Evolutionary conservation across 1,140 invertebrate genomes (phyloP).

Genomic region (Chlorops oryzae): DNA sequence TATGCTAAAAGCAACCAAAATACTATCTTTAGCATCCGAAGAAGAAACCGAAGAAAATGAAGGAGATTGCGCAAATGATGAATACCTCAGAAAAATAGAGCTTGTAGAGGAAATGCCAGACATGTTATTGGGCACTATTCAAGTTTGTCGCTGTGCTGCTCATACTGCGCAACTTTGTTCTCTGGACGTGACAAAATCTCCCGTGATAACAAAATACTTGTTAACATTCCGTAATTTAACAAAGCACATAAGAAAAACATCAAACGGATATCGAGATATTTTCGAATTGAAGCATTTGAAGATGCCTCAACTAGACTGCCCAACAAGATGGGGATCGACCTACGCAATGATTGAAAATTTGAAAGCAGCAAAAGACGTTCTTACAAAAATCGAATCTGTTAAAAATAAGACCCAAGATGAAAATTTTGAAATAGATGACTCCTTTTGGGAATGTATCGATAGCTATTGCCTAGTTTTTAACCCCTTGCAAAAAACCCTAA

Average conservation of each 20-base stretch:
- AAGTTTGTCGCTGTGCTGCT: slow-evolving; percentile 4
- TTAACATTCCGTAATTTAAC: slow-evolving; percentile 3
- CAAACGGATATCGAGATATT: slow-evolving; percentile 7
- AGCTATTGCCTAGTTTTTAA: slow-evolving; percentile 6
- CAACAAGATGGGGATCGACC: slow-evolving; percentile 17
- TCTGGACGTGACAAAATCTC: slow-evolving; percentile 11
- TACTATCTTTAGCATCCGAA: no score
- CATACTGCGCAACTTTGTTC: background rate
- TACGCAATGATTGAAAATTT: slow-evolving; percentile 14
- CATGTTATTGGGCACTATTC: slow-evolving; percentile 7
- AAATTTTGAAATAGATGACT: slow-evolving; percentile 7
- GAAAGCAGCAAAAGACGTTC: slow-evolving; percentile 7
- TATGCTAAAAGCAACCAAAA: slow-evolving; percentile 13
- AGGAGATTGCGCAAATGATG: no score
- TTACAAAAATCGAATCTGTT: slow-evolving; percentile 9
- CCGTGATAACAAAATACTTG: slow-evolving; percentile 1
- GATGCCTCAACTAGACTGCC: slow-evolving; percentile 15
- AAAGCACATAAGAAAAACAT: slow-evolving; percentile 10
- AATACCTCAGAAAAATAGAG: slow-evolving; percentile 4
- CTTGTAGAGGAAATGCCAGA: slow-evolving; percentile 3
- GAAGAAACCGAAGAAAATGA: no score
- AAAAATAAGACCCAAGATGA: slow-evolving; percentile 8
- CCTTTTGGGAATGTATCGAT: slow-evolving; percentile 14
- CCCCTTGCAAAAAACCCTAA: slow-evolving; percentile 11
- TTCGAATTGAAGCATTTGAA: slow-evolving; percentile 13